Evolutionary conservation across 2,797 vertebrate species (phyloP), one percentile per base, ranked within the genome.

Genomic region (Chloroceryle amazona): DNA sequence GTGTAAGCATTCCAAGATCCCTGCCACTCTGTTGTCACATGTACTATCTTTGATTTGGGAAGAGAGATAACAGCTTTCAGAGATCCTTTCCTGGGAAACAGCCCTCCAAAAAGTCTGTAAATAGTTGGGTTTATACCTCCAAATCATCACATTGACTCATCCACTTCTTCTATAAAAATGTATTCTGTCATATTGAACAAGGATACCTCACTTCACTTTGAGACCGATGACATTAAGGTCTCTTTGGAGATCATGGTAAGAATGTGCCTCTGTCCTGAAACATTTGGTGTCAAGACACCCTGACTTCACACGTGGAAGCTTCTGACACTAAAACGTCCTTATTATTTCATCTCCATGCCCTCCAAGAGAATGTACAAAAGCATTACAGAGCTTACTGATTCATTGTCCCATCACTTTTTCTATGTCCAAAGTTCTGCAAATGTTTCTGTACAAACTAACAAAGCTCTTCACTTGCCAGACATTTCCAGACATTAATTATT

Each of bases 371-470:
- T 13, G 26, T 31, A 39, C 0, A 0, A 90, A 68, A 4, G 1
- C 68, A 51, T 62, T 62, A 25, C 37, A 93, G 81, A 51, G 26
- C 23, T 79, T 67, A 46, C 23, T 81, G 72, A 94, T 91, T 84
- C 76, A 70, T 75, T 68, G 51, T 31, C 33, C 19, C 4, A 11
- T 79, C 31, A 9, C 49, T 54, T 86, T 57, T 88, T 75, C 58
- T 65, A 2, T 4, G 21, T 88, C 90, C 61, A 46, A 68, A 94
- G 76, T 54, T 37, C 20, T 81, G 20, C 79, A 75, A 57, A 42
- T 88, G 87, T 93, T 95, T 88, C 65, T 91, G 75, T 91, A 75
- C 65, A 86, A 90, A 46, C 37, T 71, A 86, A 42, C 55, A 41
- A 46, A 95, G 41, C 80, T 86, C 65, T 93, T 90, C 37, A 22